Percentiles rank a stretch among this genome's conserved stretches.
Evolutionary conservation across 2,113 vertebrate genomes (phyloP).

Genomic region (Polypterus senegalus): DNA sequence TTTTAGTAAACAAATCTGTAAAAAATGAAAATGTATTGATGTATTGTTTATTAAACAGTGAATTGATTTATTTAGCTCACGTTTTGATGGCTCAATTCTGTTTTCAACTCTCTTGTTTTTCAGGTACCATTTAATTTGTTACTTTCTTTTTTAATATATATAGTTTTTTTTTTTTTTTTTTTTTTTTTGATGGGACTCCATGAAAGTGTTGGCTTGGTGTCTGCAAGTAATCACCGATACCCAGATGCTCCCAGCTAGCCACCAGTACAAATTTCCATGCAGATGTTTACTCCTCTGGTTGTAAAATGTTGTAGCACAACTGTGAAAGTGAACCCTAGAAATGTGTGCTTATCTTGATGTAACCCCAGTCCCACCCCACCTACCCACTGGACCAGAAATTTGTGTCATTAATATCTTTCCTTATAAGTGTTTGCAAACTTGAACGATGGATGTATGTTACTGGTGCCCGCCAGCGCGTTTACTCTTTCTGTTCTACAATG

Average conservation of each 20-base stretch:
- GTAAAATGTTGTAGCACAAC: constrained; percentile 88
- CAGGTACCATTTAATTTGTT: neutral
- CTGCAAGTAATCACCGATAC: constrained; percentile 54
- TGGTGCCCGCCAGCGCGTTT: constrained; percentile 62
- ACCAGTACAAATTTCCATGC: constrained; percentile 54
- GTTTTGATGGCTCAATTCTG: too few species aligned
- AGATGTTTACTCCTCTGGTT: constrained; percentile 49
- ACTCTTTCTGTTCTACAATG: constrained; percentile 46
- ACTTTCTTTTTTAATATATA: neutral
- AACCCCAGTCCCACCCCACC: constrained; percentile 45
- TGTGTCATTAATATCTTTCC: constrained; percentile 67
- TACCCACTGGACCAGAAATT: constrained; percentile 45
- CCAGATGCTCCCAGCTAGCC: constrained; percentile 57
- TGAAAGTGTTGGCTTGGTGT: constrained; percentile 53
- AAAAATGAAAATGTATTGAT: too few species aligned
- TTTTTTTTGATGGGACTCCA: constrained; percentile 56
- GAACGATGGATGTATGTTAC: constrained; percentile 78
- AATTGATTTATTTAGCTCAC: too few species aligned
- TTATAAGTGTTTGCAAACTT: constrained; percentile 59
- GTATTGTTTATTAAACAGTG: too few species aligned
- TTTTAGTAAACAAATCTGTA: too few species aligned
- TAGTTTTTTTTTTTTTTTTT: constrained; percentile 46
- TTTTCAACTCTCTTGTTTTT: too few species aligned
- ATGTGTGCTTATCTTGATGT: constrained; percentile 81
- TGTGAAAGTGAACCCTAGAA: constrained; percentile 89